Evolutionary conservation across 2,888 invertebrate genomes (phyloP), one percentile per base, ranked within the genome.

Genomic region (Lasioglossum vierecki): DNA sequence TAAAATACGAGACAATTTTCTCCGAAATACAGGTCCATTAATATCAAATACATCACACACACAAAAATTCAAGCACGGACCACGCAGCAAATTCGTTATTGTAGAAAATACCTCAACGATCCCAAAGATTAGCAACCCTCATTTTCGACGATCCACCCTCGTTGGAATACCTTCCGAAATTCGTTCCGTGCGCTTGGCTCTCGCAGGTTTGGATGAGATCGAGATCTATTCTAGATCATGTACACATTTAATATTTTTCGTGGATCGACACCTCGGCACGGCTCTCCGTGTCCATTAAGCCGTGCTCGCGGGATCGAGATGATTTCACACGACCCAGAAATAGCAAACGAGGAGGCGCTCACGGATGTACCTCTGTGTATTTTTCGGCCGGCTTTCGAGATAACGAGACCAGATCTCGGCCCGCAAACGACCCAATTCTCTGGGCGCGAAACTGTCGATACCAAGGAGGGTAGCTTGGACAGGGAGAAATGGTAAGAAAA

Each of bases 341-440:
- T 66, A 77, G 79, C 63, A 41, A 80, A 72, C 76, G 49, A 44
- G 41, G 41, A 49, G 22, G 68, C 8, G 57, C n/a, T 18, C 35
- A 13, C 8, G 18, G 15, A 53, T 26, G 46, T 57, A 77, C 84
- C 77, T 80, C 57, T 35, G 41, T 72, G 74, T 84, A 75, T 84
- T 84, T 84, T 80, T 84, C 85, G 82, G 83, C 60, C 74, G 77
- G 83, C 85, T 90, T 88, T 90, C 39, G 49, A 82, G 86, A 90
- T 90, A 90, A 90, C 90, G 90, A 90, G 89, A 79, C 68, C 83
- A 75, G 46, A 73, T 66, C 78, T 74, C 79, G 76, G 46, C 60
- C 60, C 72, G 70, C 74, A 84, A 88, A 89, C 88, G 90, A 90
- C 88, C 90, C 89, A 90, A 90, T 90, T 90, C 83, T 76, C 68